A percentile compares a stretch with the other conserved stretches of the same genome.
phyloP scores from a whole-genome alignment of 2,113 vertebrate species.

The Suricata suricatta region DNA sequence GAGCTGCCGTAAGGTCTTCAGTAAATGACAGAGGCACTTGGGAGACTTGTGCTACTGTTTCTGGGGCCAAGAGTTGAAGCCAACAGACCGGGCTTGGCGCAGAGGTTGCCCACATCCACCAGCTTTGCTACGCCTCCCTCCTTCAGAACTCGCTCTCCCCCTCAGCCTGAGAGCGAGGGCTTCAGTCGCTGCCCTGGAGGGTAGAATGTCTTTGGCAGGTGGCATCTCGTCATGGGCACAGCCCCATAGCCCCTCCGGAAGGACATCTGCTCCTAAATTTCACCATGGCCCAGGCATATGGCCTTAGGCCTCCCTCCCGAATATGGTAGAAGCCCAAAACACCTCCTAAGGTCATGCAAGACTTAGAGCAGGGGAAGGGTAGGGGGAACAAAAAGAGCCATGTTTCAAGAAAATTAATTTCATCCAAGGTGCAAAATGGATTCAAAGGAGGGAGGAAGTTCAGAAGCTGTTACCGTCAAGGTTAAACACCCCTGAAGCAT shows the following conservation, averaged over 20 bases:
- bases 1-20: background rate
- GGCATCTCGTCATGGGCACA: background rate
- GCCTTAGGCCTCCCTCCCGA: background rate
- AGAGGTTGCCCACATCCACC: background rate
- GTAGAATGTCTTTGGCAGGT: background rate
- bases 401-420: constrained; percentile 24
- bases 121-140: background rate
- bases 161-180: fast-evolving
- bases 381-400: background rate
- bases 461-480: background rate
- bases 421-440: background rate
- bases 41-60: background rate
- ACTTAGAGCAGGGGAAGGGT: background rate
- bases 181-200: background rate
- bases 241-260: background rate
- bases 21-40: background rate
- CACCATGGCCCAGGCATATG: background rate
- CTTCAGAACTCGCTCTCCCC: too few relatives aligned
- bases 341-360: background rate
- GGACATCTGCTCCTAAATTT: constrained; percentile 27
- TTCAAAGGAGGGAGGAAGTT: background rate
- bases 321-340: background rate
- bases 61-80: background rate
- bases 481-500: background rate
- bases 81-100: background rate